These are phyloP conservation scores for Tokudaia muenninki DNA, from an alignment of 2,797 vertebrate genomes.

Conservation along the genomic window DNA sequence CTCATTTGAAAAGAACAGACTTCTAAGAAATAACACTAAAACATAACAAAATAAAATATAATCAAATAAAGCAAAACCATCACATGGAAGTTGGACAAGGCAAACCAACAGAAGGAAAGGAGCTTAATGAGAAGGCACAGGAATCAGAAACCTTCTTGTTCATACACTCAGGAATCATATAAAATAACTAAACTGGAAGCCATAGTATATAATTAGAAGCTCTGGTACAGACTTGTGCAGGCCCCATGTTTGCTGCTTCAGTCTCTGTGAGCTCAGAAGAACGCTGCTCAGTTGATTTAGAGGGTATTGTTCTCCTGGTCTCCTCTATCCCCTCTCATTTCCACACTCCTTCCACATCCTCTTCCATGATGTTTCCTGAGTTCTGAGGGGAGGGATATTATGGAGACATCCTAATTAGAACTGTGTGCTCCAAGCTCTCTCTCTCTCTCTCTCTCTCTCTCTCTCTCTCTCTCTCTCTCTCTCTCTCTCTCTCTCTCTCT, in stretches of 20 bases:
- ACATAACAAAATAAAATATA: neutral
- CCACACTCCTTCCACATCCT: neutral
- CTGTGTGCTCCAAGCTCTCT: neutral
- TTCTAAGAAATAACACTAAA: neutral
- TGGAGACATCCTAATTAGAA: neutral
- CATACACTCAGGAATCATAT: neutral
- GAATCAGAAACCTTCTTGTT: neutral
- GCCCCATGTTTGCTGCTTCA: neutral
- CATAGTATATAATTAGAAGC: neutral
- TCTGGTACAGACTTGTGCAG: neutral
- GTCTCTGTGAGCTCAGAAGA: neutral
- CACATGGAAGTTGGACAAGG: neutral
- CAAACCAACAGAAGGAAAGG: neutral
- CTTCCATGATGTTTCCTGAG: neutral
- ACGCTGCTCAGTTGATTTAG: neutral
- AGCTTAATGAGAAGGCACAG: too few relatives aligned
- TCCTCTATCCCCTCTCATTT: neutral
- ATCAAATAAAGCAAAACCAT: neutral
- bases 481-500: neutral
- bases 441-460: neutral
- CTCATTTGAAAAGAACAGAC: neutral
- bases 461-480: neutral
- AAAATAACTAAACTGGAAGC: neutral
- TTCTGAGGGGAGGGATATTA: neutral
- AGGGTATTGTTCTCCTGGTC: neutral